Evolutionary conservation across 2,113 vertebrate species (phyloP).

Genomic region (Cathartes aura): DNA sequence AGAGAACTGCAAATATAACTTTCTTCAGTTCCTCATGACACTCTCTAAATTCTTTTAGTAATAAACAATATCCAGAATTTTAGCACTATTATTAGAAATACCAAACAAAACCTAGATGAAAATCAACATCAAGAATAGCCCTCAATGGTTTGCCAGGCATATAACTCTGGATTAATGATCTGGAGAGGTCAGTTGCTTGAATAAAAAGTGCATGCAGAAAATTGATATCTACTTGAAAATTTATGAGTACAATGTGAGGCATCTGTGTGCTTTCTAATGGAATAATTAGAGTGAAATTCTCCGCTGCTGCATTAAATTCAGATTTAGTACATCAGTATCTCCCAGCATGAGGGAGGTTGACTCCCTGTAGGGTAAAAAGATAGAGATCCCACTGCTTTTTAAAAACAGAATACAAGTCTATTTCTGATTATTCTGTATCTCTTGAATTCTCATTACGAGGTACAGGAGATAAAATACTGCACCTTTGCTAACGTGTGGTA

Average conservation of each 20-base stretch:
- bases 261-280: conserved; percentile 56
- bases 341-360: background rate
- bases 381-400: background rate
- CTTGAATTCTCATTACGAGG: background rate
- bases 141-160: background rate
- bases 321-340: conserved; percentile 14
- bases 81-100: background rate
- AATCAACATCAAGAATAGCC: background rate
- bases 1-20: background rate
- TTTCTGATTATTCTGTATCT: background rate
- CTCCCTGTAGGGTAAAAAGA: conserved; percentile 6
- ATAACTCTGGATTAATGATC: conserved; percentile 5
- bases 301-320: conserved; percentile 41
- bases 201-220: conserved; percentile 32
- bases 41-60: background rate
- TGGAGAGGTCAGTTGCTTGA: conserved; percentile 44
- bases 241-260: conserved; percentile 47
- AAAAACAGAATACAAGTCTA: background rate
- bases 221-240: conserved; percentile 57
- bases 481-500: background rate
- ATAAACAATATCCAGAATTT: too few relatives aligned
- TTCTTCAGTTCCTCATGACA: background rate
- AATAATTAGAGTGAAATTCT: conserved; percentile 52
- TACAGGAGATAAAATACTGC: background rate
- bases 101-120: background rate